Evolutionary conservation across 2,888 invertebrate species (phyloP).

Genomic region (Microctonus hyperodae): DNA sequence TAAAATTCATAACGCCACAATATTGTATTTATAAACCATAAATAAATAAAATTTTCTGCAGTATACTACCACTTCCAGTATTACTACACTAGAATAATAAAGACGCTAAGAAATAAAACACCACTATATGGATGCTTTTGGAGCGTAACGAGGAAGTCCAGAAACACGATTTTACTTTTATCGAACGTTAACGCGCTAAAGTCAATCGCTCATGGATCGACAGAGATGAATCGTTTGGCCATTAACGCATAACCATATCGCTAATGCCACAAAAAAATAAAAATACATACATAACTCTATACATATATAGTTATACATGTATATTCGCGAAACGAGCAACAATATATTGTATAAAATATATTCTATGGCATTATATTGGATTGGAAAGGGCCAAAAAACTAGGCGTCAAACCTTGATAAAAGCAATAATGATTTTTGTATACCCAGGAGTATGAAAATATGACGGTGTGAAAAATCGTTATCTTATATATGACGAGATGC

Average conservation of each 20-base stretch:
- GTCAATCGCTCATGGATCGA: constrained; percentile 37
- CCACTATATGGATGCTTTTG: constrained; percentile 33
- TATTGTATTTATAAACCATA: constrained; percentile 15
- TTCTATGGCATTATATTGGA: background rate
- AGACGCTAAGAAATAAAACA: constrained; percentile 29
- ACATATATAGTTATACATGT: background rate
- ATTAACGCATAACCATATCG: constrained; percentile 37
- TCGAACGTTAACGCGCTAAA: constrained; percentile 40
- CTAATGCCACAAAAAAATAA: constrained; percentile 18
- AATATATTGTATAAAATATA: background rate
- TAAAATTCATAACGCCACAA: constrained; percentile 11
- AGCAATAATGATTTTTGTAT: constrained; percentile 13
- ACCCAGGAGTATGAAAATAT: constrained; percentile 1
- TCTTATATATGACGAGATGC: background rate
- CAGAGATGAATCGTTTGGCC: constrained; percentile 40
- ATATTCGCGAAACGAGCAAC: background rate
- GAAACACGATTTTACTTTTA: constrained; percentile 47
- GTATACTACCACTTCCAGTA: background rate
- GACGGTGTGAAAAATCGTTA: constrained; percentile 2
- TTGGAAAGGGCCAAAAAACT: background rate
- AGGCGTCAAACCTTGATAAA: background rate
- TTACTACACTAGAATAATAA: constrained; percentile 1
- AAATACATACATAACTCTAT: background rate
- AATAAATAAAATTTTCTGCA: constrained; percentile 12
- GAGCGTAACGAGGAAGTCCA: constrained; percentile 39